Evolutionary conservation across 2,888 invertebrate genomes (phyloP), one percentile per base, ranked within the genome.

Genomic region (Andrena haemorrhoa): DNA sequence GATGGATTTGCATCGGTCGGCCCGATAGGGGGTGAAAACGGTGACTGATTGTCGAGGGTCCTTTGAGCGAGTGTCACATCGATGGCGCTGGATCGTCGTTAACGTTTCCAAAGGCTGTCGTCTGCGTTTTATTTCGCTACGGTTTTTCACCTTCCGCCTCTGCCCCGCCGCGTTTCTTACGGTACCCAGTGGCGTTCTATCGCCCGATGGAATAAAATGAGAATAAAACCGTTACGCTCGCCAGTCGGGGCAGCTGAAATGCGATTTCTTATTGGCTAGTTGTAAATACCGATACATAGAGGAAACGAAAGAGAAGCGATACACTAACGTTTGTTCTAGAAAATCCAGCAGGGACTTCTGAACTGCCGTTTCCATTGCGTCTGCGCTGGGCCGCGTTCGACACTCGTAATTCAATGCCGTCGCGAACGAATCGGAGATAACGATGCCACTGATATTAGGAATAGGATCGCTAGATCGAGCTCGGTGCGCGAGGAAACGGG

Each of bases 231-330:
- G 58, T 47, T 20, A 26, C 33, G 35, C 5, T 29, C 26, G 56
- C n/a, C 16, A 35, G 20, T 8, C 49, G 26, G 72, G 20, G 4
- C 47, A 33, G 33, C 49, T 53, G 35, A 53, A 70, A 61, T 41
- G 72, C 60, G 60, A 80, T 80, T 71, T 58, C 47, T 49, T 41
- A 16, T 41, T 35, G 63, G 63, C 51, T 29, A 26, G 68, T 58
- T 16, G 33, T 47, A 72, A 75, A 79, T 79, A 75, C 51, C n/a
- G n/a, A n/a, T 16, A 33, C 26, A 58, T 12, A 29, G 29, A 29
- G 7, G 51, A 23, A n/a, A 68, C 64, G 49, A 41, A 33, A 10
- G 33, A 31, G 3, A 31, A 29, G 23, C 53, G 41, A 16, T 33
- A 20, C 10, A 12, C 31, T 10, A n/a, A 3, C 10, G 33, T 41